phyloP scores from a whole-genome alignment of 1,140 invertebrate genomes.

The Antheraea pernyi region DNA sequence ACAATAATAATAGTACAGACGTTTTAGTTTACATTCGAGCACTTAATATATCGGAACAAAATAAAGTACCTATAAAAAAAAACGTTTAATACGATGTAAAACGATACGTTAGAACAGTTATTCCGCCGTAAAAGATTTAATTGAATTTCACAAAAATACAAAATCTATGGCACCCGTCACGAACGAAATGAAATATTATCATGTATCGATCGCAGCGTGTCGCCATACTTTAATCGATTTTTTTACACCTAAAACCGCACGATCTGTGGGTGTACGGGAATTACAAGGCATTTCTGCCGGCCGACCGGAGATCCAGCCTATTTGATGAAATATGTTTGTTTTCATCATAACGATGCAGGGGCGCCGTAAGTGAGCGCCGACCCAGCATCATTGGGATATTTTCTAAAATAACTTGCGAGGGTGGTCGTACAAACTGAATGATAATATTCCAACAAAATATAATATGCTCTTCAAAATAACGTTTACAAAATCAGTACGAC shows the following conservation, averaged over 20 bases:
- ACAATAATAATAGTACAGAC: background rate
- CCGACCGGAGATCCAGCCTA: constrained; percentile 49
- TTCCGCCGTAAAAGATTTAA: constrained; percentile 63
- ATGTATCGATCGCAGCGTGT: constrained; percentile 75
- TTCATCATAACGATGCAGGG: constrained; percentile 44
- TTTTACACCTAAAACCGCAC: constrained; percentile 78
- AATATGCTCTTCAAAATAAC: background rate
- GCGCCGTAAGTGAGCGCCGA: constrained; percentile 16
- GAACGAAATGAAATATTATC: constrained; percentile 69
- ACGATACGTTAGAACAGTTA: constrained; percentile 58
- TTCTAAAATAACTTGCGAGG: constrained; percentile 54
- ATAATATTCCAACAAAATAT: background rate
- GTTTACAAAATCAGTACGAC: background rate
- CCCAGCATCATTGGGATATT: constrained; percentile 44
- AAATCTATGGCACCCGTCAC: constrained; percentile 62
- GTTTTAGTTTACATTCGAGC: constrained; percentile 10
- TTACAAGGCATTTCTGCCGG: constrained; percentile 72
- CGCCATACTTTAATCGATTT: constrained; percentile 75
- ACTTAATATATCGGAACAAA: constrained; percentile 26
- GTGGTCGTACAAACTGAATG: constrained; percentile 39
- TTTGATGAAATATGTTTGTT: constrained; percentile 73
- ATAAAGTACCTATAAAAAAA: constrained; percentile 47
- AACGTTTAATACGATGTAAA: constrained; percentile 51
- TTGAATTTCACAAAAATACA: constrained; percentile 72
- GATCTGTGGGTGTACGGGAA: constrained; percentile 64